Percentiles rank a stretch among this genome's conserved stretches.
Conservation (phyloP, 35 echinoderm and acorn worm species). For the Ptychodera flava region DNA sequence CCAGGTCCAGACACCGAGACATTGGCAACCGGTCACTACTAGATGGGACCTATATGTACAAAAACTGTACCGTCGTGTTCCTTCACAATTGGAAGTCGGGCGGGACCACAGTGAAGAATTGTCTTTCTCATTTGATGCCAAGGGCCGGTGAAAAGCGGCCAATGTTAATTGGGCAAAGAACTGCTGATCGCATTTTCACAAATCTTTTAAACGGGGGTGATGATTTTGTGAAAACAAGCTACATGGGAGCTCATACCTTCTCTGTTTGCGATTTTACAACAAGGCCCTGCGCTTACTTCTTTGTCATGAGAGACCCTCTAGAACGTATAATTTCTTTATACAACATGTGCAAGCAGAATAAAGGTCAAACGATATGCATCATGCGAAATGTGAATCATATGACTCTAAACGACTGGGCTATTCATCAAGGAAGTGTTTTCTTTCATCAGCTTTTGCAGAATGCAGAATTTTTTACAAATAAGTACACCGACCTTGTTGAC, state of each 20-base stretch:
- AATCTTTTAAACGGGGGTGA: not conserved
- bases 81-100: conserved; percentile 56
- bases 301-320: conserved; percentile 20
- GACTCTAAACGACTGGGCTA: conserved; percentile 30
- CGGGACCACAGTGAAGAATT: conserved; percentile 51
- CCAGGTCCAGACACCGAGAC: not conserved
- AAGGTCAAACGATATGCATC: conserved; percentile 10
- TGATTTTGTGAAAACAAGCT: not conserved
- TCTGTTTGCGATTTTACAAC: conserved; percentile 61
- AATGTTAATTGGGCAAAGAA: not conserved
- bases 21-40: not conserved
- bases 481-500: not conserved
- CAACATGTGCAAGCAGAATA: conserved; percentile 29
- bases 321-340: conserved; percentile 28
- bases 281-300: conserved; percentile 43
- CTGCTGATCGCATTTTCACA: not conserved
- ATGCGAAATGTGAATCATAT: not conserved
- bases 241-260: conserved; percentile 80
- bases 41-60: not conserved
- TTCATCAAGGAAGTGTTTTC: conserved; percentile 34
- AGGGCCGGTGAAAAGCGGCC: not conserved
- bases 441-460: conserved; percentile 23
- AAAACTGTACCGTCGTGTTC: conserved; percentile 5
- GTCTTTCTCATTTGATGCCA: not conserved
- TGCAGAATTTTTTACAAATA: conserved; percentile 33